Conservation (phyloP, 92 coral and sea anemone genomes). For the Zoanthus solanderi region DNA sequence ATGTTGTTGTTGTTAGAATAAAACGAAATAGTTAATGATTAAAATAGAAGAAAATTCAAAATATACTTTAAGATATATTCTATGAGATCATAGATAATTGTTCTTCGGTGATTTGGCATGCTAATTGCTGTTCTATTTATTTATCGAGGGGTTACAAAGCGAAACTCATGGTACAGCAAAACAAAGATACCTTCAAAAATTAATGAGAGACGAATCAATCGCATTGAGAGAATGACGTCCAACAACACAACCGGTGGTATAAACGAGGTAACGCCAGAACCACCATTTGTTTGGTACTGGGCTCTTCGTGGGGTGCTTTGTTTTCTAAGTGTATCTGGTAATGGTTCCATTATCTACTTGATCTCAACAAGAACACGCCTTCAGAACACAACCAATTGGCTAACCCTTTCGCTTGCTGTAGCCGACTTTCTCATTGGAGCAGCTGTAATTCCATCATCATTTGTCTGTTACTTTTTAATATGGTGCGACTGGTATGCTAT, state of each 20-base stretch:
- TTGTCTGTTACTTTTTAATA: conserved; percentile 23
- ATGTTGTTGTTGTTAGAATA: no score
- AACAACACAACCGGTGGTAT: conserved; percentile 16
- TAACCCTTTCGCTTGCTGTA: conserved; percentile 53
- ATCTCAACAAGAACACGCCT: conserved; percentile 44
- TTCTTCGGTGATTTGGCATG: no score
- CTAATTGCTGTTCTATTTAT: no score
- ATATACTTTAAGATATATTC: no score
- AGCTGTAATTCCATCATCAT: conserved; percentile 50
- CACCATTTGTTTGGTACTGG: conserved; percentile 54
- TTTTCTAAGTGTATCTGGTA: conserved; percentile 44
- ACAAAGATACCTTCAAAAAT: no score
- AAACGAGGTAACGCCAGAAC: neutral
- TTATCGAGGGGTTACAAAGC: no score
- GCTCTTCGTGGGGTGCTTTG: conserved; percentile 42
- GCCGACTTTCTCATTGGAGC: conserved; percentile 60
- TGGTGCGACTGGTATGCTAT: conserved; percentile 35
- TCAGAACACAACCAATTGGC: conserved; percentile 62
- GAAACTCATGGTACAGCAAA: no score
- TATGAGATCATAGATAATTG: no score
- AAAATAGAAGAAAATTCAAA: no score
- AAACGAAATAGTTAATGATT: no score
- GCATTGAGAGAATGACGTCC: neutral
- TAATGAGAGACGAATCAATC: no score
- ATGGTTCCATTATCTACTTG: conserved; percentile 47